Conservation (phyloP, 2,888 invertebrate genomes). For the Euzophera pinguis region DNA sequence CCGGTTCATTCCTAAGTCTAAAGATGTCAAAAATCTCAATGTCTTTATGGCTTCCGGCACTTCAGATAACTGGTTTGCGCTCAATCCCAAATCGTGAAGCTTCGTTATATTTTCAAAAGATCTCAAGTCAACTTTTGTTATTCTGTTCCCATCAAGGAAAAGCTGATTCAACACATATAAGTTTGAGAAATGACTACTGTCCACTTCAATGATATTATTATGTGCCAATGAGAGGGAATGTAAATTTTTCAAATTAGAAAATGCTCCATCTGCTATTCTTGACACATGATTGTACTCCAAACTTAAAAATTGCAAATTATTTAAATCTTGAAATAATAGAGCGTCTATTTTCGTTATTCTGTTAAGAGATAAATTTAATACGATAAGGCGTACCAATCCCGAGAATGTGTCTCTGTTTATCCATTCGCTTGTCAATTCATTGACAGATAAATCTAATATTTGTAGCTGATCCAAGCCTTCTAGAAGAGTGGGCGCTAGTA, state of each 20-base stretch:
- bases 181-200: constrained; percentile 85
- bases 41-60: constrained; percentile 86
- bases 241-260: constrained; percentile 86
- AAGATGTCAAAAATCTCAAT: constrained; percentile 84
- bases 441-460: constrained; percentile 85
- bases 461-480: constrained; percentile 86
- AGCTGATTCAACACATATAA: constrained; percentile 86
- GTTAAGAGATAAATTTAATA: constrained; percentile 87
- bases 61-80: constrained; percentile 85
- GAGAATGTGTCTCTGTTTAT: constrained; percentile 88
- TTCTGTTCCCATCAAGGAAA: constrained; percentile 86
- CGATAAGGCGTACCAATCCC: constrained; percentile 85
- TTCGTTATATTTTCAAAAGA: constrained; percentile 89
- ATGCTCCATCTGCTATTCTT: constrained; percentile 85
- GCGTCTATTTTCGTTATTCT: constrained; percentile 85
- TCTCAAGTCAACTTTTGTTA: constrained; percentile 83
- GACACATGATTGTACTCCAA: constrained; percentile 86
- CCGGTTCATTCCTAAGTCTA: constrained; percentile 91
- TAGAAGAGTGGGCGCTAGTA: constrained; percentile 86
- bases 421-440: constrained; percentile 88
- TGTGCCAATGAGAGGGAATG: constrained; percentile 87
- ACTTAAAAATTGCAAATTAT: constrained; percentile 86
- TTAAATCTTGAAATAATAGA: constrained; percentile 85
- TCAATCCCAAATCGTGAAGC: constrained; percentile 87
- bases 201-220: constrained; percentile 85